Evolutionary conservation across 2,888 invertebrate genomes (phyloP).

Genomic region (Seira sanloemensis): DNA sequence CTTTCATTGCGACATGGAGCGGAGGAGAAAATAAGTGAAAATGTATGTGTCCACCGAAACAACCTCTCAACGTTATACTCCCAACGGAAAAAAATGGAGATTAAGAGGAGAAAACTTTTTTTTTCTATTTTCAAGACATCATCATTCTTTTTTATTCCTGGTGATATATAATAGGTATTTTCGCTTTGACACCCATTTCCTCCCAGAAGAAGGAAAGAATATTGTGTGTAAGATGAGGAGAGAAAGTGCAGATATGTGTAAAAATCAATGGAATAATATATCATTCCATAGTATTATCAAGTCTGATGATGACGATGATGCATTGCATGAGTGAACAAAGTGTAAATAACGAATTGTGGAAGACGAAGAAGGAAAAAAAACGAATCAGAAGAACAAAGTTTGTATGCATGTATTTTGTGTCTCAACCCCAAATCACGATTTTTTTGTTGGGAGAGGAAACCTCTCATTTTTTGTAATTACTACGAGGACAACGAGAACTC

Average conservation of each 20-base stretch:
- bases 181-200: background rate
- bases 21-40: background rate
- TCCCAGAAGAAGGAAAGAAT: background rate
- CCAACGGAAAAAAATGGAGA: background rate
- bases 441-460: background rate
- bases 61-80: background rate
- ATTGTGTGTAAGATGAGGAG: background rate
- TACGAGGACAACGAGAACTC: background rate
- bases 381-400: background rate
- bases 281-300: constrained; percentile 4
- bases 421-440: background rate
- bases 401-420: constrained; percentile 8
- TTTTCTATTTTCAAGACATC: background rate
- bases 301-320: constrained; percentile 18
- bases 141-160: background rate
- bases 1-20: background rate
- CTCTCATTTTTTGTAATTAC: constrained; percentile 13
- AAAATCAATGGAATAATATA: background rate
- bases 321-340: constrained; percentile 29
- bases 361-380: constrained; percentile 2
- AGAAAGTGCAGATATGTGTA: background rate
- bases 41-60: background rate
- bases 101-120: background rate
- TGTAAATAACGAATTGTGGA: constrained; percentile 31
- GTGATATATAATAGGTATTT: background rate